phyloP scores from a whole-genome alignment of 2,113 vertebrate species.

The Tachysurus vachellii region DNA sequence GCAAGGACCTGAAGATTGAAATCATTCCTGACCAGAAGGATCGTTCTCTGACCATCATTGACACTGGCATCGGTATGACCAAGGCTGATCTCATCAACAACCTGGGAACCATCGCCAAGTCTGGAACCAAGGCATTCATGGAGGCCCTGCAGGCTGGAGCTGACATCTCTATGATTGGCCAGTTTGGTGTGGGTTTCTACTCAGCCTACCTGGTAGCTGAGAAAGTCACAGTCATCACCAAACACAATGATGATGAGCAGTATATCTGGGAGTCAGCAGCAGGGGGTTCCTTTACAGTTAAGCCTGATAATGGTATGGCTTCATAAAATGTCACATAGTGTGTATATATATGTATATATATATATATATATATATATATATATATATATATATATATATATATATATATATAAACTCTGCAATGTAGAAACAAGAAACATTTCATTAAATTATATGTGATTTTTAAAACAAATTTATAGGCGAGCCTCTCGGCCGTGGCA shows the following conservation, averaged over 20 bases:
- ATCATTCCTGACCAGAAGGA: constrained; percentile 74
- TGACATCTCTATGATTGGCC: constrained; percentile 82
- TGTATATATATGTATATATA: background rate
- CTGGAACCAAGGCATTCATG: constrained; percentile 82
- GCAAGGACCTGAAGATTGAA: constrained; percentile 81
- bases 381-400: background rate
- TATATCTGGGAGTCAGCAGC: constrained; percentile 80
- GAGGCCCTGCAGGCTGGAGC: constrained; percentile 81
- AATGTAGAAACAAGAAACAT: background rate
- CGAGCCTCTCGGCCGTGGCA: constrained; percentile 74
- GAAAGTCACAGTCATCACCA: constrained; percentile 77
- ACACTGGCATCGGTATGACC: constrained; percentile 82
- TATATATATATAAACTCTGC: background rate
- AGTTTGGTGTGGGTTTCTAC: constrained; percentile 83
- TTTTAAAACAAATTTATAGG: constrained; percentile 52
- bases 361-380: background rate
- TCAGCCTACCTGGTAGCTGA: constrained; percentile 80
- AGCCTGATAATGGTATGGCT: constrained; percentile 66
- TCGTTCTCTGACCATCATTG: constrained; percentile 70
- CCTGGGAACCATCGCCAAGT: constrained; percentile 80
- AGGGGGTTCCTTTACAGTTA: constrained; percentile 80
- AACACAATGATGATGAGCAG: constrained; percentile 82
- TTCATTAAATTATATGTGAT: background rate
- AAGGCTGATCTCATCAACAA: constrained; percentile 82
- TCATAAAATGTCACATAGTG: background rate